These are phyloP conservation scores for Linnaemya vulpina DNA, from an alignment of 2,888 invertebrate species.

Conservation along the genomic window DNA sequence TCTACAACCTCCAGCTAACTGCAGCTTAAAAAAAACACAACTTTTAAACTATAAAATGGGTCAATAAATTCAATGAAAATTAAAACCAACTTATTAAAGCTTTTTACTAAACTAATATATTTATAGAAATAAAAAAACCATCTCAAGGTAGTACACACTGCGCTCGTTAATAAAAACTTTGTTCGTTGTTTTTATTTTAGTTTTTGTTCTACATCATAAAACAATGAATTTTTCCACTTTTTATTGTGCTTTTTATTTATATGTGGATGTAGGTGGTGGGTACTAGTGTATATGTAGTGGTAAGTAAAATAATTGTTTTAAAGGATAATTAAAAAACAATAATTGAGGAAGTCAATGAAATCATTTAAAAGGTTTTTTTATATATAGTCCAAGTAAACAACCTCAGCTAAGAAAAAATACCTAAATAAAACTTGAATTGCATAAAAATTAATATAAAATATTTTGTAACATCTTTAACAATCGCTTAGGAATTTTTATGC, in stretches of 20 bases:
- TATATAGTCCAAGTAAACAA: too few species aligned
- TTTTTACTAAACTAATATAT: background rate
- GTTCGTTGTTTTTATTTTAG: background rate
- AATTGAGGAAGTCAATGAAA: background rate
- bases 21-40: background rate
- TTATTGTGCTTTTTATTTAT: background rate
- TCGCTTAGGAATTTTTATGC: too few species aligned
- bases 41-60: constrained; percentile 14
- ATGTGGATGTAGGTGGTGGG: background rate
- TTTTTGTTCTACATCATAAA: constrained; percentile 12
- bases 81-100: constrained; percentile 3
- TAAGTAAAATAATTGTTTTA: background rate
- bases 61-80: constrained; percentile 36
- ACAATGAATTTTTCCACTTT: constrained; percentile 2
- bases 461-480: too few species aligned
- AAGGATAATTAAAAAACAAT: background rate
- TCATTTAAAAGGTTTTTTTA: background rate
- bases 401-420: too few species aligned
- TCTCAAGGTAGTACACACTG: background rate
- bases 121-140: constrained; percentile 5
- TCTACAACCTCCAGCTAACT: background rate
- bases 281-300: background rate
- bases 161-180: background rate
- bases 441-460: too few species aligned
- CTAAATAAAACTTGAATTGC: too few species aligned